phyloP scores from a whole-genome alignment of 2,888 invertebrate species.

The Andrena dorsata region DNA sequence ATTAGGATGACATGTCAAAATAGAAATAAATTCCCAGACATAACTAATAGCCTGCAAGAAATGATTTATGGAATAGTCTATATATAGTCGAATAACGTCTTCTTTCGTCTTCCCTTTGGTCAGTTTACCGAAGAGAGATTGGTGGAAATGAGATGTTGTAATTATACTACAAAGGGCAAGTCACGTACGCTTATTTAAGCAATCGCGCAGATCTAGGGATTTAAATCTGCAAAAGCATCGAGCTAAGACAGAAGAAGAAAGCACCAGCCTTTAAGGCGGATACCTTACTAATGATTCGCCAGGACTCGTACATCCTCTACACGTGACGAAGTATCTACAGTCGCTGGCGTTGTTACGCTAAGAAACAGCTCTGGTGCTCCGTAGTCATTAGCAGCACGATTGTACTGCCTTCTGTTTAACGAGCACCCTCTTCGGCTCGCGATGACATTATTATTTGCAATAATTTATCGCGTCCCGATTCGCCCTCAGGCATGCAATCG shows the following conservation, averaged over 20 bases:
- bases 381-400: slow-evolving; percentile 72
- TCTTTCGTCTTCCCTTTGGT: neutral
- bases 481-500: slow-evolving; percentile 29
- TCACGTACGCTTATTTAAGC: neutral
- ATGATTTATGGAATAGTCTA: no score
- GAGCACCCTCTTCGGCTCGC: slow-evolving; percentile 65
- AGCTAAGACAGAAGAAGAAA: slow-evolving; percentile 55
- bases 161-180: neutral
- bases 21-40: no score
- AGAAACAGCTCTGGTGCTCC: slow-evolving; percentile 66
- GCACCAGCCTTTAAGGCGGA: slow-evolving; percentile 59
- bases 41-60: no score
- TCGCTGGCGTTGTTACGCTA: slow-evolving; percentile 69
- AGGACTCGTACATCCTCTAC: slow-evolving; percentile 65
- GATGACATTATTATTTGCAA: slow-evolving; percentile 67
- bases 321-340: slow-evolving; percentile 71
- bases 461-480: slow-evolving; percentile 63
- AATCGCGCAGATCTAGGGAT: slow-evolving; percentile 39
- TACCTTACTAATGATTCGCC: slow-evolving; percentile 73
- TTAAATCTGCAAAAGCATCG: slow-evolving; percentile 44
- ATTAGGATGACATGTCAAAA: no score
- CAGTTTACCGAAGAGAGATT: neutral
- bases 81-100: neutral
- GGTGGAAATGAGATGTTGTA: neutral
- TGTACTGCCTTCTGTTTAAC: slow-evolving; percentile 79